These are phyloP conservation scores for Drosophila hamatofila DNA, from an alignment of 2,888 invertebrate species.

Conservation along the genomic window DNA sequence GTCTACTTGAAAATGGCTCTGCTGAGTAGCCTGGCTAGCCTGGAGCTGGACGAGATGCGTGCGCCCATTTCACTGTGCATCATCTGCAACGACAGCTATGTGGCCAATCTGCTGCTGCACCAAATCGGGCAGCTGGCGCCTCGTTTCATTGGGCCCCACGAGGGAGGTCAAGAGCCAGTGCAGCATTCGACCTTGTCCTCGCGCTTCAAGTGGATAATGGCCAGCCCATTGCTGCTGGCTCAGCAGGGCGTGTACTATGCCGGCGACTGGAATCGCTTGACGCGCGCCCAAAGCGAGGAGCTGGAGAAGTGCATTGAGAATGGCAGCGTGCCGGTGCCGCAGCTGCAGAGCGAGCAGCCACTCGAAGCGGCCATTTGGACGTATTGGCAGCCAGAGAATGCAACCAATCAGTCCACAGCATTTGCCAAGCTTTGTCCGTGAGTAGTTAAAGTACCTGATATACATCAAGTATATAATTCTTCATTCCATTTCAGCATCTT, in stretches of 20 bases:
- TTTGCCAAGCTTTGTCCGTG: constrained; percentile 83
- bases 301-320: constrained; percentile 79
- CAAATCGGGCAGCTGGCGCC: constrained; percentile 79
- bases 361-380: constrained; percentile 84
- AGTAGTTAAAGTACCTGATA: constrained; percentile 22
- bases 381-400: constrained; percentile 81
- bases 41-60: constrained; percentile 74
- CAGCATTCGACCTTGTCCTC: constrained; percentile 33
- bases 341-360: constrained; percentile 52
- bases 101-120: constrained; percentile 77
- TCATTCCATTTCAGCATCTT: constrained; percentile 80
- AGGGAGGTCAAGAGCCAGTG: constrained; percentile 61
- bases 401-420: constrained; percentile 68
- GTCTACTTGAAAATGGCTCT: constrained; percentile 85
- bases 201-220: constrained; percentile 79
- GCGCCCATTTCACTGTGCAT: constrained; percentile 82
- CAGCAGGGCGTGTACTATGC: constrained; percentile 84
- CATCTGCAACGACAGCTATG: constrained; percentile 76
- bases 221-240: constrained; percentile 83
- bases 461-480: not conserved
- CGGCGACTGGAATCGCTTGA: constrained; percentile 84
- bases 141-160: constrained; percentile 81
- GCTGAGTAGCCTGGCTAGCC: constrained; percentile 85
- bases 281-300: constrained; percentile 62
- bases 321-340: constrained; percentile 49